Evolutionary conservation across 1,140 invertebrate species (phyloP), one percentile per base, ranked within the genome.

Genomic region (Heliothis subflexa): DNA sequence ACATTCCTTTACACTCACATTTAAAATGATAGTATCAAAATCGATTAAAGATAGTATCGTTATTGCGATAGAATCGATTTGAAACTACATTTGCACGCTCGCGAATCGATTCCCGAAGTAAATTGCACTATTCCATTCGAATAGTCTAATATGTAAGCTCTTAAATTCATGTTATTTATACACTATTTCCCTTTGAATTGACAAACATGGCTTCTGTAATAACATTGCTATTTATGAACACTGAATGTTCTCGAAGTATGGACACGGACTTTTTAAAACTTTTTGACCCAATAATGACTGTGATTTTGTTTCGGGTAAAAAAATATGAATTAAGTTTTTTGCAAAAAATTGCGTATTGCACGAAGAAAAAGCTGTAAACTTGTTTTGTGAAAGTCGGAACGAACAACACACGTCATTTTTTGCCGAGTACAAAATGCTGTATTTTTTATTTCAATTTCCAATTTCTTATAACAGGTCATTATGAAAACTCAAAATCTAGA

Each of bases 51-150:
- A 18, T 18, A 18, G 5, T 1, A 7, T 18, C n/a, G 40, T 62
- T 62, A 62, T 16, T 3, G n/a, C 33, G 16, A 16, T 16, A 14
- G 59, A 62, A 45, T 16, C 59, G 59, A 62, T 62, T 62, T 16
- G 28, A 40, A 62, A 45, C 59, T 62, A 10, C 59, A 62, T 62
- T 45, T 40, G 28, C 28, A 40, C 59, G 16, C 59, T 28, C 14
- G 13, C 28, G 14, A 45, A 62, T 40, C 10, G 21, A 62, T 33
- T 40, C 59, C 40, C 28, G 10, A 45, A 62, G 33, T 40, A 40
- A 40, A 7, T 40, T 40, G 28, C 28, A 62, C 13, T 45, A 28
- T 62, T 40, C 33, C 59, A 62, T 14, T 28, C 59, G 59, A 62
- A 45, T 28, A 40, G 16, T 28, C 59, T 33, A 62, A 45, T 28